Evolutionary conservation across 2,797 vertebrate genomes (phyloP).

Genomic region (Microchirus variegatus): DNA sequence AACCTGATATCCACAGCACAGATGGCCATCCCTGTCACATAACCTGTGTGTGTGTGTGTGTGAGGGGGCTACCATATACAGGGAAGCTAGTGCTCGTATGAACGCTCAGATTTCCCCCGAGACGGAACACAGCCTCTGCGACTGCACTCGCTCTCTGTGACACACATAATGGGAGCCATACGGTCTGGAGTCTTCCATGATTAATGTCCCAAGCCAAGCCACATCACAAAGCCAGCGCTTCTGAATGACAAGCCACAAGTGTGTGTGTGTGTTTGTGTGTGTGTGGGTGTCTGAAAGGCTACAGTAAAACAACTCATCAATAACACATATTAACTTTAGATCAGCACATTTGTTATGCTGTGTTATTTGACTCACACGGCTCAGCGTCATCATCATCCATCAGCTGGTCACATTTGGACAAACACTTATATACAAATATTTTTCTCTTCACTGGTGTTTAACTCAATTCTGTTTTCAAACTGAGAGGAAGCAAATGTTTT

Average conservation of each 20-base stretch:
- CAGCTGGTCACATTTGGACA: conserved; percentile 15
- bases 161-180: conserved; percentile 45
- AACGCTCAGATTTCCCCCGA: conserved; percentile 58
- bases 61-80: conserved; percentile 11
- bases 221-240: conserved; percentile 65
- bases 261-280: conserved; percentile 20
- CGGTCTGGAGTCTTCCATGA: conserved; percentile 74
- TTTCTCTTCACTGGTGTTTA: too few relatives aligned
- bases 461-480: too few relatives aligned
- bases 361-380: conserved; percentile 7
- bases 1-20: conserved; percentile 42
- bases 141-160: background rate
- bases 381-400: conserved; percentile 6
- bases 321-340: conserved; percentile 41
- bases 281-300: conserved; percentile 10
- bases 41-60: conserved; percentile 15
- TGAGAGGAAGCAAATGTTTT: too few relatives aligned
- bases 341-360: conserved; percentile 13
- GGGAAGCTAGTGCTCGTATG: conserved; percentile 38
- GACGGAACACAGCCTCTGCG: conserved; percentile 31
- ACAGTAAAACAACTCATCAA: conserved; percentile 21
- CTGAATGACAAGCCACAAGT: conserved; percentile 60
- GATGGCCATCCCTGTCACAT: conserved; percentile 45
- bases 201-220: conserved; percentile 81
- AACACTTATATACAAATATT: background rate